phyloP scores from a whole-genome alignment of 2,797 vertebrate genomes.

The Hyperoplus lanceolatus region DNA sequence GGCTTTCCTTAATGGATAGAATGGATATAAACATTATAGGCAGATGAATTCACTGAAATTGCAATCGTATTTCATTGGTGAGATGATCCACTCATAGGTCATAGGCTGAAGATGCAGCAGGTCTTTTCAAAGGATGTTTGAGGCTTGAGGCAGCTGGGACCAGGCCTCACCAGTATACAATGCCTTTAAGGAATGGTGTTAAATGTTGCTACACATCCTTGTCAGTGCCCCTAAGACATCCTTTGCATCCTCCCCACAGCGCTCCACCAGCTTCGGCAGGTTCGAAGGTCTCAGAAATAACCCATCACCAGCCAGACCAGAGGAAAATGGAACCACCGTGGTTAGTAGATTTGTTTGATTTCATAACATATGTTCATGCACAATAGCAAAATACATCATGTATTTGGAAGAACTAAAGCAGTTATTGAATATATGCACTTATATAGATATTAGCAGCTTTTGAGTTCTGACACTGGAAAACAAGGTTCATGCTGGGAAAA shows the following conservation, averaged over 20 bases:
- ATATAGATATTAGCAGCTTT: neutral
- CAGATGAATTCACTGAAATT: neutral
- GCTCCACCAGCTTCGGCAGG: conserved; percentile 94
- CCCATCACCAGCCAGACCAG: conserved; percentile 78
- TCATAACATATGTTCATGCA: neutral
- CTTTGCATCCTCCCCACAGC: conserved; percentile 79
- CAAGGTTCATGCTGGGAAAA: neutral
- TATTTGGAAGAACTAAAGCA: neutral
- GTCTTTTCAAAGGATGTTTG: neutral
- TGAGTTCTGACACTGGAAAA: neutral
- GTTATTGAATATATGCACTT: neutral
- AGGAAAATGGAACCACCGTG: conserved; percentile 80
- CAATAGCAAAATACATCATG: neutral
- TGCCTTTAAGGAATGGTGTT: neutral
- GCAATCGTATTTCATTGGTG: neutral
- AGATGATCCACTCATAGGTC: neutral
- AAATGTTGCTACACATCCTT: neutral
- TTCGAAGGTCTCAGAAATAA: conserved; percentile 92
- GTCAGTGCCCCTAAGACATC: neutral
- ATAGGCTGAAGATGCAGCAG: neutral
- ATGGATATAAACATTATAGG: neutral
- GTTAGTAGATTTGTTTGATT: conserved; percentile 67
- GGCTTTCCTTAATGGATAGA: neutral
- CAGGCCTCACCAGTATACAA: neutral
- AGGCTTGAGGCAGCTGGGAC: conserved; percentile 8